Evolutionary conservation across 2,797 vertebrate species (phyloP), one percentile per base, ranked within the genome.

Genomic region (Bufotes viridis): DNA sequence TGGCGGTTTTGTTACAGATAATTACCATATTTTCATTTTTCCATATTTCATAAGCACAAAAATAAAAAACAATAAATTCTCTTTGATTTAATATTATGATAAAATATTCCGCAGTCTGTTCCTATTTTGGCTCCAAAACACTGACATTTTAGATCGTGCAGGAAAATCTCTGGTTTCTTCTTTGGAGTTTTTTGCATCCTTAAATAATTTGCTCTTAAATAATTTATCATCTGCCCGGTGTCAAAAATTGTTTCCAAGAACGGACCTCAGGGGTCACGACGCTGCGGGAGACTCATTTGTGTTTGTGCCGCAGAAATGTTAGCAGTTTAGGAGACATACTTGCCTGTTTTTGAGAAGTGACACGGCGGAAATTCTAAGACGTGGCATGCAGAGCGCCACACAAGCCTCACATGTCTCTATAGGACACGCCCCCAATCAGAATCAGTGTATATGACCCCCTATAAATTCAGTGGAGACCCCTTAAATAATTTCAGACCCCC

Each of bases 51-150:
- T 49, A 15, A 72, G 26, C 29, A 7, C 4, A n/a, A 53, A 51
- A 74, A 49, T 51, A 49, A 74, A 49, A 74, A 7, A 49, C 22
- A 29, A 8, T 7, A 42, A 72, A 42, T 42, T 74, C 34, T 11
- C 18, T 34, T 18, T 29, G 13, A 17, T 20, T 74, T 74, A 20
- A 10, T 51, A 20, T 12, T 12, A 22, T 74, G 42, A 10, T 74
- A 22, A 76, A 76, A 76, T 76, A 53, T 76, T 76, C 74, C 49
- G 5, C 72, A 75, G 34, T 76, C 49, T 76, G 74, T 76, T 76
- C 26, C 74, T 76, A 22, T 51, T 49, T 6, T 13, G 4, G 74
- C 49, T 76, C 49, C 74, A 76, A 12, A 24, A 76, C 42, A 3
- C 17, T 76, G 74, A 76, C 49, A 76, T 51, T 22, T 53, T 12